These are phyloP conservation scores for Hippocampus abdominalis DNA, from an alignment of 2,113 vertebrate genomes.

Conservation along the genomic window DNA sequence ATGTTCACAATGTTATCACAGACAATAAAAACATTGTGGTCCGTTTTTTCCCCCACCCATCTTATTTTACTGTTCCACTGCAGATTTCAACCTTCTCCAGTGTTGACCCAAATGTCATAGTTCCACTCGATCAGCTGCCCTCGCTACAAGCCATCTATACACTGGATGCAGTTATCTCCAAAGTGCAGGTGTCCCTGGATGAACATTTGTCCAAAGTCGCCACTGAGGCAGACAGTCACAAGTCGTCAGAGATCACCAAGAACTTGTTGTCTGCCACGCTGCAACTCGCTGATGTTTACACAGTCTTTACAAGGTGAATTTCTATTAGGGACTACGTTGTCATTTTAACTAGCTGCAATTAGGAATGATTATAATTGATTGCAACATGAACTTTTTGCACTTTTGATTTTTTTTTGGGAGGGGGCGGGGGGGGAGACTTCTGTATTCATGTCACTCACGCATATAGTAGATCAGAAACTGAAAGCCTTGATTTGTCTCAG, in stretches of 20 bases:
- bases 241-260: slow-evolving; percentile 91
- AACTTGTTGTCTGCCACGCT: slow-evolving; percentile 91
- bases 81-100: slow-evolving; percentile 93
- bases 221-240: slow-evolving; percentile 84
- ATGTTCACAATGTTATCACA: not conserved
- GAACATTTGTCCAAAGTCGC: slow-evolving; percentile 94
- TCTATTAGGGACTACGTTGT: not conserved
- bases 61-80: slow-evolving; percentile 12
- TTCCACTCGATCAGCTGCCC: slow-evolving; percentile 87
- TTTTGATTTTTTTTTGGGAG: not conserved
- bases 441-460: not conserved
- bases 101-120: slow-evolving; percentile 82
- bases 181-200: slow-evolving; percentile 95
- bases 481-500: slow-evolving; percentile 59
- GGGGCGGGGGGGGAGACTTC: too few species aligned
- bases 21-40: not conserved
- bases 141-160: slow-evolving; percentile 95
- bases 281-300: slow-evolving; percentile 90
- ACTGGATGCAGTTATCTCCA: slow-evolving; percentile 92
- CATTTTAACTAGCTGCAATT: not conserved
- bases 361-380: not conserved
- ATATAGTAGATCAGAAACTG: not conserved
- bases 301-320: slow-evolving; percentile 85
- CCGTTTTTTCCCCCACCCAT: not conserved
- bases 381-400: not conserved